A percentile compares a stretch with the other conserved stretches of the same genome.
phyloP scores from a whole-genome alignment of 2,888 invertebrate genomes.

The Nomada goodeniana region DNA sequence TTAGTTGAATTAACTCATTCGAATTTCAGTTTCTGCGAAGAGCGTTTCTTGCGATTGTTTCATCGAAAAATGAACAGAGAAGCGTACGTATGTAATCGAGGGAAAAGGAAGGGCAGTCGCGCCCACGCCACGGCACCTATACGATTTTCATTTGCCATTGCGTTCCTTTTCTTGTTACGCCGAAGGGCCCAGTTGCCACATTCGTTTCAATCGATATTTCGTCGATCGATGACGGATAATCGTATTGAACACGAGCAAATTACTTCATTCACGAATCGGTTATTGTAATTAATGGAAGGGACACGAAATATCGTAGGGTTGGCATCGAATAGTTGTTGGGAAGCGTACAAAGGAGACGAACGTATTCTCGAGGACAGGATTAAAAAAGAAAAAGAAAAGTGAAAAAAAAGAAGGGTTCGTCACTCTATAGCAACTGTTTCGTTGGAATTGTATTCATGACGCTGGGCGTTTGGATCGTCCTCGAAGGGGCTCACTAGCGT shows the following conservation, averaged over 20 bases:
- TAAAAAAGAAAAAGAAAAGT: background rate
- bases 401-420: background rate
- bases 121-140: too few species aligned
- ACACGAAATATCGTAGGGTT: constrained; percentile 16
- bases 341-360: constrained; percentile 44
- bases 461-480: constrained; percentile 72
- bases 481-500: constrained; percentile 31
- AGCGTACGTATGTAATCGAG: constrained; percentile 3
- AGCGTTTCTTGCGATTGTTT: background rate
- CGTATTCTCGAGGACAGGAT: constrained; percentile 20
- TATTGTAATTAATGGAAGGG: background rate
- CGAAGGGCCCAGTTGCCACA: too few species aligned
- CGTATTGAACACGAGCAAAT: too few species aligned
- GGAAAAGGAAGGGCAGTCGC: background rate
- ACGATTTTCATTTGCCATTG: too few species aligned
- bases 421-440: constrained; percentile 40
- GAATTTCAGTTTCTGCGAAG: background rate
- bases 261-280: background rate
- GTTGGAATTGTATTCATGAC: constrained; percentile 48
- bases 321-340: constrained; percentile 49
- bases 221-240: background rate
- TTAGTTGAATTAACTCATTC: background rate
- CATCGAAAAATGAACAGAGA: too few species aligned
- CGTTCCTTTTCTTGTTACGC: too few species aligned
- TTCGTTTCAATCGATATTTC: background rate